Percentiles rank a stretch among this genome's conserved stretches.
Evolutionary conservation across 2,888 invertebrate species (phyloP).

Genomic region (Empis livida): DNA sequence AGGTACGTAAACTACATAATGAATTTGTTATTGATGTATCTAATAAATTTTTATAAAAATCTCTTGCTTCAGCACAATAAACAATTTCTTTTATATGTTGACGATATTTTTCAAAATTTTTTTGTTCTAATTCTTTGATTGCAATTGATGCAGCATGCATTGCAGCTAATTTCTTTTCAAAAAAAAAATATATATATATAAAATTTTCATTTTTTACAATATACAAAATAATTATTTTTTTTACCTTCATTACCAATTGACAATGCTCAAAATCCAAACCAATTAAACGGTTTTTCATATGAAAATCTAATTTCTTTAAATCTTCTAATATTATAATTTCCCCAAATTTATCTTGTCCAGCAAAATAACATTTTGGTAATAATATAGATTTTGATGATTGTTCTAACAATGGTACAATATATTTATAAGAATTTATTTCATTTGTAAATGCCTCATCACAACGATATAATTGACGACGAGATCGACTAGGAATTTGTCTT

Average conservation of each 20-base stretch:
- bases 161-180: constrained; percentile 26
- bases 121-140: constrained; percentile 21
- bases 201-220: not conserved
- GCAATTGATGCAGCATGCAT: constrained; percentile 31
- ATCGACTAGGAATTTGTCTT: constrained; percentile 27
- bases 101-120: constrained; percentile 18
- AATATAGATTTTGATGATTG: constrained; percentile 14
- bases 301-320: constrained; percentile 20
- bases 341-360: constrained; percentile 23
- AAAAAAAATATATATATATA: not conserved
- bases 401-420: constrained; percentile 25
- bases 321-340: constrained; percentile 29
- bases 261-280: constrained; percentile 27
- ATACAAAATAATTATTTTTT: not conserved
- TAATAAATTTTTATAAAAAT: constrained; percentile 25
- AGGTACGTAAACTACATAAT: constrained; percentile 22
- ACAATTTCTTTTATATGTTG: constrained; percentile 27
- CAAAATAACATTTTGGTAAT: constrained; percentile 27
- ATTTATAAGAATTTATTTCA: constrained; percentile 29
- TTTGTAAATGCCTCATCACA: constrained; percentile 31
- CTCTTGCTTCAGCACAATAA: constrained; percentile 26
- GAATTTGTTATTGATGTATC: constrained; percentile 27
- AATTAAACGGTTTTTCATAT: constrained; percentile 25
- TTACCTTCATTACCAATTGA: constrained; percentile 29
- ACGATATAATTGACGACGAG: constrained; percentile 28